These are phyloP conservation scores for Cyanoderma ruficeps DNA, from an alignment of 2,113 vertebrate species.

Conservation along the genomic window DNA sequence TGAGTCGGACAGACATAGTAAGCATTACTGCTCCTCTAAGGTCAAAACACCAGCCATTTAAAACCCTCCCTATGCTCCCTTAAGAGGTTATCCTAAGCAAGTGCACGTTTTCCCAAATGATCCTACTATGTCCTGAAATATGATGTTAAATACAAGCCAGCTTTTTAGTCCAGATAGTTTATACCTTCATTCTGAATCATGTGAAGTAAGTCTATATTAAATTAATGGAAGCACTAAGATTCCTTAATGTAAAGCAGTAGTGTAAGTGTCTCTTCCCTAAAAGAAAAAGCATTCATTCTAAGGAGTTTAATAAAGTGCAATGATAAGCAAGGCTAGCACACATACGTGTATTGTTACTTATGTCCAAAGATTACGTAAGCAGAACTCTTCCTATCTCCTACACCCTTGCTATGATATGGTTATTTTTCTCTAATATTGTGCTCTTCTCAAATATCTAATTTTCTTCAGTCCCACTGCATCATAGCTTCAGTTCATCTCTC, in stretches of 20 bases:
- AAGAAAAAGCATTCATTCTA: background rate
- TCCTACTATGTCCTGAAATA: background rate
- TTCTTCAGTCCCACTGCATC: background rate
- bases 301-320: background rate
- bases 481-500: background rate
- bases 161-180: background rate
- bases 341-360: background rate
- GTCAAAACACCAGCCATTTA: background rate
- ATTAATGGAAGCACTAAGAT: background rate
- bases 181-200: background rate
- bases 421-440: background rate
- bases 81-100: background rate
- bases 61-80: background rate
- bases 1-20: background rate
- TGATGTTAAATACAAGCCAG: background rate
- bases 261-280: background rate
- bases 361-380: background rate
- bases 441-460: background rate
- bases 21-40: background rate
- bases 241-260: background rate
- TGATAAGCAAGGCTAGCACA: background rate
- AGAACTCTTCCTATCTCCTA: background rate
- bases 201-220: background rate
- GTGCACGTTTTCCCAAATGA: background rate
- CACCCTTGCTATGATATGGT: background rate